Base-by-base conservation (phyloP, 2,888 invertebrate genomes). In the Stenotaenia linearis region DNA sequence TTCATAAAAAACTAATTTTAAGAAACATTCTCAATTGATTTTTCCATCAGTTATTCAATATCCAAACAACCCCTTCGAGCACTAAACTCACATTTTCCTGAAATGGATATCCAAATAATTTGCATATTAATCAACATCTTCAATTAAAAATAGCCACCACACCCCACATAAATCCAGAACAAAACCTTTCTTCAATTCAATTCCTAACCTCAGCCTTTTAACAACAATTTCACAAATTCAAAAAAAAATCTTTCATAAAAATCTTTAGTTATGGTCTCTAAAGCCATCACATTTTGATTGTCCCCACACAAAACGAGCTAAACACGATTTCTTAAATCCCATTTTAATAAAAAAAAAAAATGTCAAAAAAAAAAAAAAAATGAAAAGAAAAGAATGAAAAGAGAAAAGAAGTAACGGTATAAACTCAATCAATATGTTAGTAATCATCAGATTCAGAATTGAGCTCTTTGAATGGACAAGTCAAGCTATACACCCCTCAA, bases 41-140 rank as follows among this genome's bases (percentile, higher is more conserved):
- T 50, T 69, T 69, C 69, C 25, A 69, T 69, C 69, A 69, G 69
- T 69, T 69, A 69, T 69, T 69, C 69, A 69, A 69, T 69, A 69
- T 69, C 28, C 56, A 12, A n/a, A 56, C 15, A 56, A 56, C 56
- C 56, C 50, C 69, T 69, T 69, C 69, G 12, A 69, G 28, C 69
- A 69, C 69, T 28, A 69, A 69, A 69, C 25, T 69, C 69, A 10
- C 25, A 69, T 28, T 69, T 69, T 28, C n/a, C 69, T 69, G 69
- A 23, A 69, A 69, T 69, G 69, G 69, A 69, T 69, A 69, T 69
- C 28, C 69, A 69, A 69, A 28, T 69, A 69, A 69, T 69, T 69
- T 69, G 69, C 69, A 69, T 69, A 69, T 69, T 69, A 69, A 69
- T 69, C 69, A 69, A 69, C 69, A 69, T 69, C 69, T 69, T 69